Evolutionary conservation across 2,797 vertebrate genomes (phyloP), one percentile per base, ranked within the genome.

Genomic region (Notolepis coatsorum): DNA sequence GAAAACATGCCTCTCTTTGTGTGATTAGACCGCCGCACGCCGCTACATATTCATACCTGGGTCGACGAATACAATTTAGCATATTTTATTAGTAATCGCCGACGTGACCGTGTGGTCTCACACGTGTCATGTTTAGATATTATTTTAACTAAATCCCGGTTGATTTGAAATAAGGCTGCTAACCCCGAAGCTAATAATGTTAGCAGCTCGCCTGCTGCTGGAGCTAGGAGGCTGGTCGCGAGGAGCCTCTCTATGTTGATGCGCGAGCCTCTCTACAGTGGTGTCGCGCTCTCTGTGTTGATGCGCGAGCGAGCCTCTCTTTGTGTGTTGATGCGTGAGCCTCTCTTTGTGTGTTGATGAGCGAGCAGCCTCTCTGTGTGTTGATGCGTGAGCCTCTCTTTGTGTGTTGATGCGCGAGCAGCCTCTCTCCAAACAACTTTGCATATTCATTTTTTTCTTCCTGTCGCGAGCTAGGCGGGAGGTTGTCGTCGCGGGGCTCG

Each of bases 11-110:
- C 85, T 88, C 88, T 85, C 86, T 93, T 93, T 93, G 91, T 93
- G 92, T 86, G 90, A 88, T 90, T 85, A 91, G 72, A 85, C 84
- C 75, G 80, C 69, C 60, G 78, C 75, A 79, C 82, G 87, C 84
- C 88, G 89, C 87, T 94, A 91, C 93, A 94, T 93, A 94, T 93
- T 94, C 93, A 94, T 93, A 93, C 80, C 68, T 68, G 80, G 25
- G 84, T 71, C 73, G 73, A 87, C 84, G 82, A 86, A 91, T 67
- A 90, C 91, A 72, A 66, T 84, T 98, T 97, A 96, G 95, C 96
- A 96, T 98, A 98, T 96, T 97, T 95, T 96, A 97, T 96, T 97
- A 96, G 93, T 95, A 94, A 93, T 95, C 92, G 84, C 88, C 91
- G 91, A 93, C 92, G 81, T 56, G 68, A 35, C 62, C n/a, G n/a